Percentiles rank a stretch among this genome's conserved stretches.
Evolutionary conservation across 2,113 vertebrate genomes (phyloP).

Genomic region (Mandrillus leucophaeus): DNA sequence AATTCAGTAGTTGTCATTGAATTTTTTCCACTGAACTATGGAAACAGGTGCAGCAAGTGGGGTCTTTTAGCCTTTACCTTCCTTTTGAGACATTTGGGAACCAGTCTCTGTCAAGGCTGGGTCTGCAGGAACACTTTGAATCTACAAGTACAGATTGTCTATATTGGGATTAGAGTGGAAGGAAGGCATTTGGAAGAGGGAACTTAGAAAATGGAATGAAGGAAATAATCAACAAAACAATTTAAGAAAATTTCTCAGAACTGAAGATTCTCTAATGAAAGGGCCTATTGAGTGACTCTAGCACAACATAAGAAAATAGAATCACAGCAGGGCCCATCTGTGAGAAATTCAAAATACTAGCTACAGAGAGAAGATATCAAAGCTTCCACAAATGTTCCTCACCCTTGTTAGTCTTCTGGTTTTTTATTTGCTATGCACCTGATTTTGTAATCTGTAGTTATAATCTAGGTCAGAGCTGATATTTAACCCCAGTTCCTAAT

Average conservation of each 20-base stretch:
- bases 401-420: not conserved
- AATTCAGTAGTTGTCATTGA: not conserved
- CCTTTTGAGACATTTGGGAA: not conserved
- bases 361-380: not conserved
- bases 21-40: not conserved
- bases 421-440: not conserved
- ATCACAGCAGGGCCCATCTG: not conserved
- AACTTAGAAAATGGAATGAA: slow-evolving; percentile 36
- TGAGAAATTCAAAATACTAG: not conserved
- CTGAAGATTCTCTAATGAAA: not conserved
- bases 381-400: not conserved
- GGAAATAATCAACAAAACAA: slow-evolving; percentile 29
- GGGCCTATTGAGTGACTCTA: not conserved
- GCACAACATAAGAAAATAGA: not conserved
- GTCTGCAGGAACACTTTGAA: not conserved
- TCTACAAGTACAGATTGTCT: slow-evolving; percentile 10
- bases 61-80: not conserved
- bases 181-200: slow-evolving; percentile 20
- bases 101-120: not conserved
- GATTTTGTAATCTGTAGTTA: not conserved
- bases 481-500: not conserved
- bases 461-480: not conserved
- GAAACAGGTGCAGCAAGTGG: not conserved
- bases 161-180: not conserved
- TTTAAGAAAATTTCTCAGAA: not conserved